Evolutionary conservation across 1,140 invertebrate species (phyloP).

Genomic region (Onthophagus taurus): DNA sequence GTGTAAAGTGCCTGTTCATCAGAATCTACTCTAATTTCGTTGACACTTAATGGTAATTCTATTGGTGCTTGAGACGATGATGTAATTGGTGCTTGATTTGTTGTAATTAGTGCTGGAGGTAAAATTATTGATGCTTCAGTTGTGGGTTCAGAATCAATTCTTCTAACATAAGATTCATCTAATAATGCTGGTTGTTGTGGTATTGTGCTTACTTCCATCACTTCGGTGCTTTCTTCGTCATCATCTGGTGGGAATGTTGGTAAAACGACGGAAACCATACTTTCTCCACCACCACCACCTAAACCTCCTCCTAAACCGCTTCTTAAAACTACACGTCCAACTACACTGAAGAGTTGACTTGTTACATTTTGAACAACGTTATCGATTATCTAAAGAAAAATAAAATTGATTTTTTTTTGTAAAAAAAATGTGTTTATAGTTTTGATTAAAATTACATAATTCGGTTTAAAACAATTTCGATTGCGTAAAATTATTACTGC

Average conservation of each 20-base stretch:
- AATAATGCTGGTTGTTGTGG: too few relatives aligned
- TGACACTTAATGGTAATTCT: not conserved
- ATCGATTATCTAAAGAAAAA: slow-evolving; percentile 33
- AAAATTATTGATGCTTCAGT: not conserved
- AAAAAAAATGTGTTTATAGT: not conserved
- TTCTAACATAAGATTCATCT: not conserved
- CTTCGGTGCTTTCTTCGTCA: slow-evolving; percentile 38
- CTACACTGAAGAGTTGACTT: slow-evolving; percentile 35
- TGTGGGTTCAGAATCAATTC: not conserved
- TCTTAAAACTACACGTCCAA: slow-evolving; percentile 38
- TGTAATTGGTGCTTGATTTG: too few relatives aligned
- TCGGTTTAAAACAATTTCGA: not conserved
- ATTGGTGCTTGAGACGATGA: too few relatives aligned
- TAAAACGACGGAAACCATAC: slow-evolving; percentile 44
- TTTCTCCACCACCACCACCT: slow-evolving; percentile 38
- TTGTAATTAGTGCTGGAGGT: too few relatives aligned
- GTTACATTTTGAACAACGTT: slow-evolving; percentile 36
- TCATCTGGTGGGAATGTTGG: slow-evolving; percentile 44
- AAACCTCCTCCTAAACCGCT: slow-evolving; percentile 42
- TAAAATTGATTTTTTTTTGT: not conserved
- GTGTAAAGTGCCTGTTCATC: not conserved
- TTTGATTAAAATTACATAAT: not conserved
- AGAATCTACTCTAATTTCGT: not conserved
- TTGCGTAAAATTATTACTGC: not conserved
- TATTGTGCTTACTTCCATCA: slow-evolving; percentile 38